Evolutionary conservation across 1,140 invertebrate species (phyloP).

Genomic region (Mya arenaria): DNA sequence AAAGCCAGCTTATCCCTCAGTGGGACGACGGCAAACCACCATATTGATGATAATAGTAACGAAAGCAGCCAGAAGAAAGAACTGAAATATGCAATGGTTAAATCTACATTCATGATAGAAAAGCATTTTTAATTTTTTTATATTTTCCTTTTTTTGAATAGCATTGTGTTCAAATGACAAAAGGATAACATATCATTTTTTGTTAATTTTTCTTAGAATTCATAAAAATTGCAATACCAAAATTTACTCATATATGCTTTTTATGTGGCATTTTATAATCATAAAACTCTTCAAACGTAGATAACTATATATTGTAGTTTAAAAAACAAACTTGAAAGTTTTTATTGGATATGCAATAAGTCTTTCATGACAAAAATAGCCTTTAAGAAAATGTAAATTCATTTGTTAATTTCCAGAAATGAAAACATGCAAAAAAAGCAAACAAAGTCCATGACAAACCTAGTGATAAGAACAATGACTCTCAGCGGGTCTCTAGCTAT

Average conservation of each 20-base stretch:
- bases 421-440: background rate
- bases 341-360: background rate
- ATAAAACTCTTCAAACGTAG: background rate
- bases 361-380: background rate
- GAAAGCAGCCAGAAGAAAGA: constrained; percentile 98
- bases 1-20: constrained; percentile 89
- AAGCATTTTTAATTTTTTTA: background rate
- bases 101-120: background rate
- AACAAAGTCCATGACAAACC: constrained; percentile 76
- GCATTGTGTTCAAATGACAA: no score
- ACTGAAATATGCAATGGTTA: constrained; percentile 84
- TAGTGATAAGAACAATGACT: constrained; percentile 96
- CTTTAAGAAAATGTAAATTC: background rate
- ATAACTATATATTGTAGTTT: background rate
- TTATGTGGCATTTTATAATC: background rate
- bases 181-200: no score
- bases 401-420: background rate
- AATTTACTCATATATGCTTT: background rate
- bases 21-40: constrained; percentile 93
- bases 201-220: no score
- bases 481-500: constrained; percentile 95
- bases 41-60: constrained; percentile 91
- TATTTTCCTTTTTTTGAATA: background rate
- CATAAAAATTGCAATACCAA: background rate
- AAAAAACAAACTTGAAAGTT: background rate